Conservation (phyloP, 2,797 vertebrate species). For the Echiichthys vipera region DNA sequence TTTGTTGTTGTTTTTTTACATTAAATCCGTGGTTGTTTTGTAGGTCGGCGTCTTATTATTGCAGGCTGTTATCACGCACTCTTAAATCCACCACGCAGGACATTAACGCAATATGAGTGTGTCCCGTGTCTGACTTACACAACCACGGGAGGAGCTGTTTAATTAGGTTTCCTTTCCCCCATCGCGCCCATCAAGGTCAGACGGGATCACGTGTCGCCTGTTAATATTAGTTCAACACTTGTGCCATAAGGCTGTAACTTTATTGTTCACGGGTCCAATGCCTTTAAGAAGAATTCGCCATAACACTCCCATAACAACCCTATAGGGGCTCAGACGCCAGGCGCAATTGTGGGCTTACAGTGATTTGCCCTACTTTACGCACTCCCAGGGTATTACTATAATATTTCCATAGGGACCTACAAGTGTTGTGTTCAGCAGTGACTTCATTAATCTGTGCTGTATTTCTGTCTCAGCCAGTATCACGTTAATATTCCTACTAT, state of each 20-base stretch:
- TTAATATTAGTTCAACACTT: slow-evolving; percentile 61
- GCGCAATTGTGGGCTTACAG: slow-evolving; percentile 56
- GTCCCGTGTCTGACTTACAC: slow-evolving; percentile 72
- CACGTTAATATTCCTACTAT: background rate
- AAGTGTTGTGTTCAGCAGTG: slow-evolving; percentile 38
- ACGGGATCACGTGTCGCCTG: slow-evolving; percentile 69
- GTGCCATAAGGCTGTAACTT: slow-evolving; percentile 40
- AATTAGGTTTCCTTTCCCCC: slow-evolving; percentile 73
- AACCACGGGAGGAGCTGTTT: slow-evolving; percentile 76
- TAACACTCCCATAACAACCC: slow-evolving; percentile 47
- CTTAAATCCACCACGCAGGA: slow-evolving; percentile 44
- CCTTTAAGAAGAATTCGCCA: slow-evolving; percentile 19
- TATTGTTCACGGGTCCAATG: slow-evolving; percentile 31
- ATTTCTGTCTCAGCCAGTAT: background rate
- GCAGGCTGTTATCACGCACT: slow-evolving; percentile 29
- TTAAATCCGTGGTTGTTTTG: background rate
- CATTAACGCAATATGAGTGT: slow-evolving; percentile 40
- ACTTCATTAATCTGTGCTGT: slow-evolving; percentile 42
- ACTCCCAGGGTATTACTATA: slow-evolving; percentile 47
- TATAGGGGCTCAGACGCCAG: slow-evolving; percentile 44
- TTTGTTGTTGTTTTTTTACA: background rate
- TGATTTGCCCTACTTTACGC: slow-evolving; percentile 66
- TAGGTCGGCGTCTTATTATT: slow-evolving; percentile 19
- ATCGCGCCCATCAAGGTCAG: slow-evolving; percentile 76
- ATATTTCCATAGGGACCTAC: slow-evolving; percentile 61